Percentiles rank a stretch among this genome's conserved stretches.
Evolutionary conservation across 2,888 invertebrate genomes (phyloP).

Genomic region (Netelia virgata): DNA sequence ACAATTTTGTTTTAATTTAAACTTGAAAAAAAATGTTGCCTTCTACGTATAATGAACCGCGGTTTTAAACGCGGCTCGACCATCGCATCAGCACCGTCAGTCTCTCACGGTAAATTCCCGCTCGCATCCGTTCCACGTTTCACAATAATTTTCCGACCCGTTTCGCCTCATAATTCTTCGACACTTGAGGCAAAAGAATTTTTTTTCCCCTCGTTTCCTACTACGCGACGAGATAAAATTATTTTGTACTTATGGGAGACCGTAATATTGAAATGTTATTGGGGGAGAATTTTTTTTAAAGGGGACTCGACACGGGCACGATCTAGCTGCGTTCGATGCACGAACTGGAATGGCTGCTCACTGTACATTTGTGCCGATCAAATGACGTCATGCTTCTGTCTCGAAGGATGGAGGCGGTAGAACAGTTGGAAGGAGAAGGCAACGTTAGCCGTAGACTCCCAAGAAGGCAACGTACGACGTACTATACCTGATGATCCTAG

Average conservation of each 20-base stretch:
- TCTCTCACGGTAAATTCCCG: constrained; percentile 56
- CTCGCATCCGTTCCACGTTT: constrained; percentile 60
- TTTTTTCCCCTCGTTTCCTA: background rate
- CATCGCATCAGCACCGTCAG: constrained; percentile 36
- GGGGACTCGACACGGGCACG: constrained; percentile 13
- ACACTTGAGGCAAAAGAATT: background rate
- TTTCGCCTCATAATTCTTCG: constrained; percentile 31
- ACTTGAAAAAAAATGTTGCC: background rate
- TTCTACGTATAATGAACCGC: constrained; percentile 26
- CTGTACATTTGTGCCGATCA: constrained; percentile 67
- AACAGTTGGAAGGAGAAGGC: constrained; percentile 60
- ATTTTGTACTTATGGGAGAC: background rate
- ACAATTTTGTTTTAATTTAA: constrained; percentile 10
- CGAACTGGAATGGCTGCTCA: constrained; percentile 71
- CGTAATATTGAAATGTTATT: background rate
- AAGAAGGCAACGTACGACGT: constrained; percentile 37
- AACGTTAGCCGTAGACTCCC: background rate
- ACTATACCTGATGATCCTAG: constrained; percentile 49
- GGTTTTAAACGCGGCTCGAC: constrained; percentile 51
- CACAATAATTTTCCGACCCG: constrained; percentile 54
- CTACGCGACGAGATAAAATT: background rate
- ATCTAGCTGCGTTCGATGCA: constrained; percentile 59
- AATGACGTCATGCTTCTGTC: constrained; percentile 70
- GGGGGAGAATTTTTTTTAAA: background rate
- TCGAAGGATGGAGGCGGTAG: constrained; percentile 55